Evolutionary conservation across 2,888 invertebrate genomes (phyloP).

Genomic region (Zaprionus bogoriensis): DNA sequence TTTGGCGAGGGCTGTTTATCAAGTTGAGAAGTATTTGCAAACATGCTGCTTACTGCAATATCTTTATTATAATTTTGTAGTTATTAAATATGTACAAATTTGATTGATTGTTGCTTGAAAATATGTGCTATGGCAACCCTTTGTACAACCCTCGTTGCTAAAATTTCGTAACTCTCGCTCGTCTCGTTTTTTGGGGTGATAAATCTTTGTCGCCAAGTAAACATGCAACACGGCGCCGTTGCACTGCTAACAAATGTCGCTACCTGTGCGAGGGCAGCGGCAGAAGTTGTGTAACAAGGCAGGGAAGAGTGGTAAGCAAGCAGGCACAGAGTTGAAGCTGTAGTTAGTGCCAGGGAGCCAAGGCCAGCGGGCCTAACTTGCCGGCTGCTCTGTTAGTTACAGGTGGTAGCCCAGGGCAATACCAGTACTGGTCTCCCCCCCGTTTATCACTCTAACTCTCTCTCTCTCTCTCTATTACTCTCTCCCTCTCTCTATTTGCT

Average conservation of each 20-base stretch:
- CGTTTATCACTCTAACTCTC: background rate
- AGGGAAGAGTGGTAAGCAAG: background rate
- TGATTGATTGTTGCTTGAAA: no score
- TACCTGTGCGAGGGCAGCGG: conserved; percentile 13
- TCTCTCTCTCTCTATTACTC: background rate
- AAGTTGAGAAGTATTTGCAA: no score
- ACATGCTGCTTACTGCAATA: no score
- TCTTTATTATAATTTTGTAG: no score
- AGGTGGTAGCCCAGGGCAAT: background rate
- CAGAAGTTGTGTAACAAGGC: background rate
- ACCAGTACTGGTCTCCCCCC: background rate
- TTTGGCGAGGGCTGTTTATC: no score
- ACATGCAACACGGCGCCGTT: conserved; percentile 42
- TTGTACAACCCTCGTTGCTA: conserved; percentile 11
- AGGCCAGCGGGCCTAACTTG: conserved; percentile 35
- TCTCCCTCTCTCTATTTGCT: background rate
- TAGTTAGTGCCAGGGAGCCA: conserved; percentile 11
- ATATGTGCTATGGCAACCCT: conserved; percentile 1
- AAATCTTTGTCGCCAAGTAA: conserved; percentile 62
- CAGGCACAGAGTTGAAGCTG: background rate
- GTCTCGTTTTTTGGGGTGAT: conserved; percentile 48
- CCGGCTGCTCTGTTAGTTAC: background rate
- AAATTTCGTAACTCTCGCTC: conserved; percentile 7
- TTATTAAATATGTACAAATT: no score
- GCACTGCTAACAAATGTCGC: conserved; percentile 31